Percentiles rank a stretch among this genome's conserved stretches.
Conservation (phyloP, 2,888 invertebrate species). For the Leucania comma region DNA sequence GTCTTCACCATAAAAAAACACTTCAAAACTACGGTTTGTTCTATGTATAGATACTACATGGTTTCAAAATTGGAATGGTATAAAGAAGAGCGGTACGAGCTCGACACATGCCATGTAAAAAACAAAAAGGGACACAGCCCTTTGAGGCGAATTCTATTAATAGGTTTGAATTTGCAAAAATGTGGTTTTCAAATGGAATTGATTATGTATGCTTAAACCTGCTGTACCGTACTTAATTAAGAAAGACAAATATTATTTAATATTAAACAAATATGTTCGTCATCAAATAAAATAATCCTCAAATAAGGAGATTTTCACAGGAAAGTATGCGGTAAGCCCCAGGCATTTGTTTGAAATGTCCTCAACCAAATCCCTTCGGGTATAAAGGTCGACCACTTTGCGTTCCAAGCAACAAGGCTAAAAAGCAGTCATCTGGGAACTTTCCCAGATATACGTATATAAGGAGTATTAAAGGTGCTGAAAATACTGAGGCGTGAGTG, state of each 20-base stretch:
- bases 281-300: background rate
- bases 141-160: conserved; percentile 9
- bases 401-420: background rate
- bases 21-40: background rate
- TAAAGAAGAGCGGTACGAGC: background rate
- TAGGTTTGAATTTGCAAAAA: conserved; percentile 8
- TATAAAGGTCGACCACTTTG: background rate
- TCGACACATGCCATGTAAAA: conserved; percentile 1
- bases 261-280: background rate
- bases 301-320: conserved; percentile 6
- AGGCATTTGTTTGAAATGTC: conserved; percentile 2
- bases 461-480: background rate
- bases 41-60: background rate
- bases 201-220: conserved; percentile 1
- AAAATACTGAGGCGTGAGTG: too few relatives aligned
- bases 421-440: background rate
- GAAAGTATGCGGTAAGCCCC: background rate
- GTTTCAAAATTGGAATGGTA: conserved; percentile 11
- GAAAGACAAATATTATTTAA: background rate
- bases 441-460: background rate
- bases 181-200: background rate
- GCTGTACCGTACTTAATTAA: background rate
- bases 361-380: background rate
- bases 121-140: background rate
- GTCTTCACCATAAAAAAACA: background rate